Conservation (phyloP, 2,797 vertebrate species). For the Uromys caudimaculatus region DNA sequence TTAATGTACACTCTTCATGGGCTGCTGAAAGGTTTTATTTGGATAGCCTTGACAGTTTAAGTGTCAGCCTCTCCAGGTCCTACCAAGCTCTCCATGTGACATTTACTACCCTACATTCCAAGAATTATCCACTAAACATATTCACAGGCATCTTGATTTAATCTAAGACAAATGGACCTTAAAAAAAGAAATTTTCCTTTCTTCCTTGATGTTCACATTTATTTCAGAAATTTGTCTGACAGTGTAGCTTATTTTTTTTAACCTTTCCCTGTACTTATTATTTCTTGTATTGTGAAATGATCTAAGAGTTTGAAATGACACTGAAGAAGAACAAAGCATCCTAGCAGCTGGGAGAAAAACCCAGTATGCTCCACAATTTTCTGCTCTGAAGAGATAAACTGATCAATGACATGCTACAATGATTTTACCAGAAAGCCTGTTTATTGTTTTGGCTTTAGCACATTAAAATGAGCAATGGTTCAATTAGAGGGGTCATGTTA, state of each 20-base stretch:
- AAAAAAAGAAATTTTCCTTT: constrained; percentile 48
- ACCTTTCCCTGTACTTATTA: neutral
- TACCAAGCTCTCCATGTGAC: neutral
- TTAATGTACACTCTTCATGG: constrained; percentile 7
- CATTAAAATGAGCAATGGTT: constrained; percentile 69
- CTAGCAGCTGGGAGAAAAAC: constrained; percentile 11
- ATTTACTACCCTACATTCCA: constrained; percentile 34
- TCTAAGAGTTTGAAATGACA: constrained; percentile 36
- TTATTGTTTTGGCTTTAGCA: constrained; percentile 72
- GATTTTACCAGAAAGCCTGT: constrained; percentile 69
- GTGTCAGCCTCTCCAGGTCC: neutral
- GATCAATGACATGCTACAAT: constrained; percentile 63
- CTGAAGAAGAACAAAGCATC: constrained; percentile 60
- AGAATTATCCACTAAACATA: constrained; percentile 42
- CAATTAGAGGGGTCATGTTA: constrained; percentile 11
- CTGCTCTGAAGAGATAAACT: constrained; percentile 64
- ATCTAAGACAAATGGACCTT: constrained; percentile 34
- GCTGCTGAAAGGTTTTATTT: neutral
- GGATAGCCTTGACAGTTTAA: neutral
- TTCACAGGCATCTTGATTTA: constrained; percentile 37
- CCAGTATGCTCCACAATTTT: constrained; percentile 58
- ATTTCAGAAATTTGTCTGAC: constrained; percentile 51
- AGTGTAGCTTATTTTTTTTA: constrained; percentile 46
- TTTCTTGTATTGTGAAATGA: constrained; percentile 37
- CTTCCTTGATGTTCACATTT: constrained; percentile 16